These are phyloP conservation scores for Clinocottus analis DNA, from an alignment of 2,113 vertebrate genomes.

Conservation along the genomic window DNA sequence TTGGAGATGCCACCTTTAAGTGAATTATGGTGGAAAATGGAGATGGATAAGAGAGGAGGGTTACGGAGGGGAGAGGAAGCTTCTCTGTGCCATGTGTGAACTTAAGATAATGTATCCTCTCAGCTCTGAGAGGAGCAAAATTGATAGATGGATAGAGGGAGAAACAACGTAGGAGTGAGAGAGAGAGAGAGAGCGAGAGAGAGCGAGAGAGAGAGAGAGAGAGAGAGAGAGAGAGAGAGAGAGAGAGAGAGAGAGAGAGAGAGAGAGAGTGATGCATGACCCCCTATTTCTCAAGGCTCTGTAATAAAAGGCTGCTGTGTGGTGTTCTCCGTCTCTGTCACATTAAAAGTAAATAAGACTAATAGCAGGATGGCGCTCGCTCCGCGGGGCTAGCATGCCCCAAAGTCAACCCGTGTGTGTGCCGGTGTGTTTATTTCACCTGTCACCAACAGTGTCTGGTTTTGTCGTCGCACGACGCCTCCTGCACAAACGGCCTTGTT, in stretches of 20 bases:
- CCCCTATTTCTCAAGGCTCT: constrained; percentile 74
- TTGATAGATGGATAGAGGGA: constrained; percentile 65
- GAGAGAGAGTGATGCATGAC: constrained; percentile 71
- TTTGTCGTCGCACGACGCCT: constrained; percentile 18
- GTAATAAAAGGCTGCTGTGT: constrained; percentile 76
- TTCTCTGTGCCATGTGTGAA: constrained; percentile 49
- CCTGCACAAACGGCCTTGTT: constrained; percentile 31
- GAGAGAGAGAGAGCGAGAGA: constrained; percentile 42
- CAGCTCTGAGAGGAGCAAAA: constrained; percentile 51
- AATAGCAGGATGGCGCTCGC: constrained; percentile 68
- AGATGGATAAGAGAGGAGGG: constrained; percentile 59
- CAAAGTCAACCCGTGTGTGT: constrained; percentile 40
- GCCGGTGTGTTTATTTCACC: constrained; percentile 14
- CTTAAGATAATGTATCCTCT: constrained; percentile 70
- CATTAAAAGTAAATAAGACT: constrained; percentile 81
- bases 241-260: constrained; percentile 48
- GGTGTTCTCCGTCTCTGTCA: constrained; percentile 76
- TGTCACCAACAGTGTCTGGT: constrained; percentile 9
- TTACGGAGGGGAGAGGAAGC: constrained; percentile 26
- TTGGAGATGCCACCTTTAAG: constrained; percentile 69
- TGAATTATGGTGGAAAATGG: constrained; percentile 65
- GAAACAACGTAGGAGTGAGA: constrained; percentile 61
- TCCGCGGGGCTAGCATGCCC: constrained; percentile 55
- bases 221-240: constrained; percentile 41
- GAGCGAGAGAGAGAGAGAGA: constrained; percentile 21